Base-by-base conservation (phyloP, 2,797 vertebrate genomes). In the Netta rufina region DNA sequence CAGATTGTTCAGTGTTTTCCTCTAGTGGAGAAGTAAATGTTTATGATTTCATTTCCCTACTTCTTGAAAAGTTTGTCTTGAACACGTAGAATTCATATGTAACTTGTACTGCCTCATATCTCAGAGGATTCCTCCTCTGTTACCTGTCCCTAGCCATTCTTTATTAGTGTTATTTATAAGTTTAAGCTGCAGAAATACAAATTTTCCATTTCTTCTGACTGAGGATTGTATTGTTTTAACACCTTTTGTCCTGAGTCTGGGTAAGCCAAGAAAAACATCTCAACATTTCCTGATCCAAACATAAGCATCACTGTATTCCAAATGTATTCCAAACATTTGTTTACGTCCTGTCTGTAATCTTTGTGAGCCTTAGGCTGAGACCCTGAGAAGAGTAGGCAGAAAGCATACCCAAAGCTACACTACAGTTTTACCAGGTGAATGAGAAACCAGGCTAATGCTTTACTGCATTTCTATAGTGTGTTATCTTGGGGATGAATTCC, bases 31-130 rank as follows among this genome's bases (percentile, higher is more conserved):
- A 75, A 83, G 18, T 58, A 90, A 84, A 76, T 75, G n/a, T 87
- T 92, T 79, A 74, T 66, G 45, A 87, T 94, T 90, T 33, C 8
- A 11, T 69, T 94, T 80, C 89, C 69, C 30, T 90, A 30, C 45
- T 83, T 77, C 65, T 77, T 20, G 11, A 69, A 33, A 62, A 79
- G n/a, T 82, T 90, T 95, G n/a, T 57, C 47, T 64, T 69, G 39
- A 80, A 18, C 5, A 18, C 27, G 36, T 84, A 61, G 76, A 94
- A 84, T 66, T 79, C 62, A 5, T 61, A 87, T 82, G n/a, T 43
- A 84, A 28, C 82, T 88, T 81, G 12, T 74, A 67, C 25, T 64
- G 51, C 9, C 27, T 61, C 75, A 41, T 19, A 20, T 57, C 41
- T 84, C 38, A 74, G 10, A 47, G 64, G 17, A 6, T 95, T 85